Percentiles rank a stretch among this genome's conserved stretches.
phyloP scores from a whole-genome alignment of 2,113 vertebrate genomes.

The Phyllostomus discolor region DNA sequence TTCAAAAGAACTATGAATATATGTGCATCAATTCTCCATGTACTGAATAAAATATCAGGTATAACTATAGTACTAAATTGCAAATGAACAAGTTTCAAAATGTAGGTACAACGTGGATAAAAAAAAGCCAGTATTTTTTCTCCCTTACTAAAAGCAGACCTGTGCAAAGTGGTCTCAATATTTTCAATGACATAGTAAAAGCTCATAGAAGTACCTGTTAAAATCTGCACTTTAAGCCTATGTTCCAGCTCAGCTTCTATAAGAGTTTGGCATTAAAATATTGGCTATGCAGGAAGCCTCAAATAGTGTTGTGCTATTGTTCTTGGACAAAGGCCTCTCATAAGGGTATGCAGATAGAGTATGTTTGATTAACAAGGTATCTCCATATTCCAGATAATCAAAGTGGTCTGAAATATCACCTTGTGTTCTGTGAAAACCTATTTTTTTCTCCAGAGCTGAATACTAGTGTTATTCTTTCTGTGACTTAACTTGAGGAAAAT shows the following conservation, averaged over 20 bases:
- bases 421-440: background rate
- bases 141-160: background rate
- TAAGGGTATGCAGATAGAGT: background rate
- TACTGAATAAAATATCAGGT: background rate
- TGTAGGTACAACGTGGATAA: background rate
- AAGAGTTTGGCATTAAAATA: background rate
- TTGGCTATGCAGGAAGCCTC: background rate
- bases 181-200: background rate
- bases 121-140: background rate
- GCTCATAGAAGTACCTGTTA: background rate
- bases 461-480: background rate
- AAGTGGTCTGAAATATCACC: background rate
- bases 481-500: background rate
- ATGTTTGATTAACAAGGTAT: background rate
- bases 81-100: background rate
- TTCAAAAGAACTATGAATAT: background rate
- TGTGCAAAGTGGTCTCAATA: background rate
- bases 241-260: background rate
- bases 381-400: background rate
- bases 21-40: background rate
- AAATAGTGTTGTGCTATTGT: background rate
- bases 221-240: background rate
- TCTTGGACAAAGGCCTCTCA: background rate
- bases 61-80: background rate
- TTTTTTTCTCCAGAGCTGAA: background rate